Evolutionary conservation across 2,888 invertebrate species (phyloP), one percentile per base, ranked within the genome.

Genomic region (Abrostola triplasia): DNA sequence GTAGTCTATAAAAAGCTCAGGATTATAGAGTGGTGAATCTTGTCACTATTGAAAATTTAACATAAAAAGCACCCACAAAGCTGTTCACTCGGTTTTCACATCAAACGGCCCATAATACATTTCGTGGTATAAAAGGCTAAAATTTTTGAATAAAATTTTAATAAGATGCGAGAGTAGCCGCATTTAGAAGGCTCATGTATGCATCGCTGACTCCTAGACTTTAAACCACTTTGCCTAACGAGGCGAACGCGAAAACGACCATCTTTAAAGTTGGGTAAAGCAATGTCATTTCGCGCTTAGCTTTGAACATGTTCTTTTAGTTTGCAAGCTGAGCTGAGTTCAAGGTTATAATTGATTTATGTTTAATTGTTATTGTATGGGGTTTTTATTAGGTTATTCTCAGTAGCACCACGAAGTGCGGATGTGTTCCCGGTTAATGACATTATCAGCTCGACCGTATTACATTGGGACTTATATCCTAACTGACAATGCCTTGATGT

Each of bases 181-280:
- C 64, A 71, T 78, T 78, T 67, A 12, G 64, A 58, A 53, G 56
- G 49, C 76, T 78, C 40, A 12, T 44, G 65, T 41, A 67, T 65
- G 79, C 76, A 54, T 44, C 72, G 79, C 48, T 71, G 76, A 47
- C 44, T 54, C 40, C 67, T 71, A 76, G 71, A 71, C 64, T 63
- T 64, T 63, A 65, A 78, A 60, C 72, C 72, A 71, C 72, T 76
- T 75, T 64, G 41, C 12, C 6, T 64, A 70, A 70, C 78, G 78
- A 78, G 47, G 58, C 67, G 63, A 63, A 52, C 44, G 38, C 37
- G 55, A 67, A 70, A 75, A 59, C 47, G 54, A 41, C 36, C 63
- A 75, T 65, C 67, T 64, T 38, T 69, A 47, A 64, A 54, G 47
- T 36, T 75, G 55, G 36, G 36, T 50, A 50, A 47, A 47, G 37